These are phyloP conservation scores for Drosophila subobscura DNA, from an alignment of 1,140 invertebrate genomes.

Conservation along the genomic window DNA sequence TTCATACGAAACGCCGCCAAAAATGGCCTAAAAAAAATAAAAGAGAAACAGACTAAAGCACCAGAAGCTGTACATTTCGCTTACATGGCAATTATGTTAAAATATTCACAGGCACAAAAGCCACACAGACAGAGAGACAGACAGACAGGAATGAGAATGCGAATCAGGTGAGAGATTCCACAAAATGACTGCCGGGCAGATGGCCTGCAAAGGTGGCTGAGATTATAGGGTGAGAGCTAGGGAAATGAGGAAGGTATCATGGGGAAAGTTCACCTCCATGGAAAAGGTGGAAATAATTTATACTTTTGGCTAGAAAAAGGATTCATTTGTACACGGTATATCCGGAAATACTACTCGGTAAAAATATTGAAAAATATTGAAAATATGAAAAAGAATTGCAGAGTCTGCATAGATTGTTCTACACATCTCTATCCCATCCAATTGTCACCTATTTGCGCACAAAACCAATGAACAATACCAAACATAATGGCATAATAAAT, in stretches of 20 bases:
- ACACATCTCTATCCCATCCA: too few species aligned
- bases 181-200: conserved; percentile 23
- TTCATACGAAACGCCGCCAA: conserved; percentile 44
- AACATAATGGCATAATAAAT: conserved; percentile 29
- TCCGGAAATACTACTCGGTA: too few species aligned
- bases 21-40: conserved; percentile 58
- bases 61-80: conserved; percentile 51
- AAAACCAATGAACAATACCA: neutral
- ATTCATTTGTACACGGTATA: too few species aligned
- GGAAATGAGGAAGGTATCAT: too few species aligned
- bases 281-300: too few species aligned
- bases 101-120: conserved; percentile 33
- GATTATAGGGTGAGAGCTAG: too few species aligned
- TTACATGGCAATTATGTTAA: conserved; percentile 61
- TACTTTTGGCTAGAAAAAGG: too few species aligned
- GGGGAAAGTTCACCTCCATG: too few species aligned
- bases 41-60: conserved; percentile 12
- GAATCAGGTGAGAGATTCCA: conserved; percentile 17
- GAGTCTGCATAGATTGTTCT: too few species aligned
- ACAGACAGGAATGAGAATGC: conserved; percentile 9
- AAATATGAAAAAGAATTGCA: too few species aligned
- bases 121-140: neutral
- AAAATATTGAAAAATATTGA: too few species aligned
- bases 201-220: conserved; percentile 14
- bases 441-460: neutral